Percentiles rank a stretch among this genome's conserved stretches.
phyloP scores from a whole-genome alignment of 2,113 vertebrate genomes.

The Podarcis raffonei region DNA sequence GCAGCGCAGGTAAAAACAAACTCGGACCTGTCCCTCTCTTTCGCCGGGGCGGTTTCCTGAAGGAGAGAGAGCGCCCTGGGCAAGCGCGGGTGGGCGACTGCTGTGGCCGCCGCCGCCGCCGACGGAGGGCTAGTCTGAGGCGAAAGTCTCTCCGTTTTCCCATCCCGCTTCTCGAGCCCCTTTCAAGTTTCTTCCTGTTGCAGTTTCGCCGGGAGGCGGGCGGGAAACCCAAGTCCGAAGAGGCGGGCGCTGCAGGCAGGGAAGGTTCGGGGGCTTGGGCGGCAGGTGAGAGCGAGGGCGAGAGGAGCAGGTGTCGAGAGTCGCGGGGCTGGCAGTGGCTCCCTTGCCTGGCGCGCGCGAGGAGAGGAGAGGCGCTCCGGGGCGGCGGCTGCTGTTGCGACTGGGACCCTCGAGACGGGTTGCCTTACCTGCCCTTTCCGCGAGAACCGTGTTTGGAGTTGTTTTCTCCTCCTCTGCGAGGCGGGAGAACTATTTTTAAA shows the following conservation, averaged over 20 bases:
- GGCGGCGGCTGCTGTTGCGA: background rate
- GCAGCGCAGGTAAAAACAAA: background rate
- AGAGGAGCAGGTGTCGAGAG: background rate
- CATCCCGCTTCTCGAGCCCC: background rate
- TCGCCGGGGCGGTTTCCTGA: background rate
- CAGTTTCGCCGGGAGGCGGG: background rate
- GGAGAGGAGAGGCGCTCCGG: background rate
- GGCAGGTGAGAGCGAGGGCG: background rate
- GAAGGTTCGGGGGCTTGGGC: background rate
- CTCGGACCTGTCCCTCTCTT: background rate
- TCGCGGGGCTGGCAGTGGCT: accelerated
- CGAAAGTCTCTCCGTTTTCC: background rate
- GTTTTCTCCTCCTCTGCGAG: background rate
- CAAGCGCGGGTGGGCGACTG: background rate
- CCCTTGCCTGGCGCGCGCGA: background rate
- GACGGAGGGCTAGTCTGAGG: background rate
- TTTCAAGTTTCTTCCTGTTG: slow-evolving; percentile 59
- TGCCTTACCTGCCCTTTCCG: background rate
- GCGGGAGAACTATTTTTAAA: background rate
- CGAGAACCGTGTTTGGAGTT: background rate
- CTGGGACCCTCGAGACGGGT: background rate
- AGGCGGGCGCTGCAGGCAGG: background rate
- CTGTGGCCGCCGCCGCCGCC: background rate
- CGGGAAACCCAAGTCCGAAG: background rate
- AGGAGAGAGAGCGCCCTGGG: background rate